phyloP scores from a whole-genome alignment of 2,797 vertebrate genomes.

The Microctenopoma steveboyesi region DNA sequence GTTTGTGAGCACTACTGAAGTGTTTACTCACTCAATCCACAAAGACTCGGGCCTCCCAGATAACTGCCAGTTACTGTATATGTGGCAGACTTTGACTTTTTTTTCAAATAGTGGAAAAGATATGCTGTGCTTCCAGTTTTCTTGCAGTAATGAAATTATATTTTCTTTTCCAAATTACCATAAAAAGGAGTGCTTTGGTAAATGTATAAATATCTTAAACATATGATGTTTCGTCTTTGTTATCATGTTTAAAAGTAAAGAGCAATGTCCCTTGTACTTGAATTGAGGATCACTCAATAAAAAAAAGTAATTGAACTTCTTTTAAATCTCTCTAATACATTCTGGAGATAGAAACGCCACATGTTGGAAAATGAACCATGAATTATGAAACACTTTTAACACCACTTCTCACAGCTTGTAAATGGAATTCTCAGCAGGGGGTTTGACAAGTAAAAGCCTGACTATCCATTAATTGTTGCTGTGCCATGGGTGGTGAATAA shows the following conservation, averaged over 20 bases:
- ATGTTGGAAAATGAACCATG: slow-evolving; percentile 60
- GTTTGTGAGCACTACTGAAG: background rate
- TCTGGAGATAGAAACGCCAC: slow-evolving; percentile 37
- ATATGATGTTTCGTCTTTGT: slow-evolving; percentile 17
- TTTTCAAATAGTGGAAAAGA: background rate
- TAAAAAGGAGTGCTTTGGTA: background rate
- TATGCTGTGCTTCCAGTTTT: background rate
- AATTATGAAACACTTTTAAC: slow-evolving; percentile 68
- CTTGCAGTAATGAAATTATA: background rate
- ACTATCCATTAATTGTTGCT: slow-evolving; percentile 71
- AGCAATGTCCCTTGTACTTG: slow-evolving; percentile 14
- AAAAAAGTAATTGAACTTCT: slow-evolving; percentile 37
- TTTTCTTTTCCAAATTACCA: background rate
- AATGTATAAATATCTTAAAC: slow-evolving; percentile 1
- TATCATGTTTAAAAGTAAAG: slow-evolving; percentile 6
- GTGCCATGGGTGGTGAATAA: slow-evolving; percentile 47
- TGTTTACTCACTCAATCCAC: slow-evolving; percentile 14
- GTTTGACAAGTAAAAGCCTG: slow-evolving; percentile 66
- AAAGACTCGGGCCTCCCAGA: background rate
- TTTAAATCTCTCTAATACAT: slow-evolving; percentile 59
- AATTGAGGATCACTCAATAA: slow-evolving; percentile 37
- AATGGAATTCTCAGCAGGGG: slow-evolving; percentile 55
- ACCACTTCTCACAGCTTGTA: slow-evolving; percentile 42
- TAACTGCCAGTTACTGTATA: background rate
- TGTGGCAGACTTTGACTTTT: too few relatives aligned